Percentiles rank a stretch among this genome's conserved stretches.
Conservation (phyloP, 2,888 invertebrate species). For the Eupithecia centaureata region DNA sequence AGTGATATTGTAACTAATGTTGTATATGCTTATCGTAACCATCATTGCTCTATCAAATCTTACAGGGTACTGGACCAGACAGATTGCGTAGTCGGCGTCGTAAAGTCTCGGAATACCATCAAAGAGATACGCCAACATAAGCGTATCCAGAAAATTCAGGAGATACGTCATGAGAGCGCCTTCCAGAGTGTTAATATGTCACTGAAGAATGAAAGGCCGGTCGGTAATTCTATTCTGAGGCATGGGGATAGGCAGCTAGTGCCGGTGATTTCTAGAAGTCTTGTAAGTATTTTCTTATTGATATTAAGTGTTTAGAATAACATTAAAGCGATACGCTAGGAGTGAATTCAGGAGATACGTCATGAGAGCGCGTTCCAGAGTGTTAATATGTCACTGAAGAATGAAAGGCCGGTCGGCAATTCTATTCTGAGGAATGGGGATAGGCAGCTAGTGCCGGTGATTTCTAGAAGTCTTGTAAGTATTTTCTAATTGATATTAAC, state of each 20-base stretch:
- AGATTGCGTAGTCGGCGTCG: constrained; percentile 37
- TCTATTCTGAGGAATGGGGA: too few species aligned
- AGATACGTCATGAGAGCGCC: not conserved
- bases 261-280: constrained; percentile 17
- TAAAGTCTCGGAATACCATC: constrained; percentile 40
- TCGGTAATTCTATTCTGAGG: constrained; percentile 2
- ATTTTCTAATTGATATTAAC: too few species aligned
- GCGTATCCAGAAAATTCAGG: constrained; percentile 19
- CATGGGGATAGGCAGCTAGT: constrained; percentile 32
- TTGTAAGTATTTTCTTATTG: constrained; percentile 21
- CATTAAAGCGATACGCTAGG: too few species aligned
- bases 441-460: too few species aligned
- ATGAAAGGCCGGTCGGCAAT: too few species aligned
- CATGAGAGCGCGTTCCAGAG: too few species aligned
- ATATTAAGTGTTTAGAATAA: too few species aligned
- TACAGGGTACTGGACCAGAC: constrained; percentile 40
- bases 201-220: constrained; percentile 16
- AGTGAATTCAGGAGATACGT: too few species aligned
- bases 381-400: too few species aligned
- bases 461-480: too few species aligned
- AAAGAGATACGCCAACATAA: constrained; percentile 34
- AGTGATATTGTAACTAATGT: too few species aligned
- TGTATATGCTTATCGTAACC: not conserved
- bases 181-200: constrained; percentile 18
- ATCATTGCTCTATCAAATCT: not conserved